Evolutionary conservation across 2,113 vertebrate genomes (phyloP).

Genomic region (Saccopteryx bilineata): DNA sequence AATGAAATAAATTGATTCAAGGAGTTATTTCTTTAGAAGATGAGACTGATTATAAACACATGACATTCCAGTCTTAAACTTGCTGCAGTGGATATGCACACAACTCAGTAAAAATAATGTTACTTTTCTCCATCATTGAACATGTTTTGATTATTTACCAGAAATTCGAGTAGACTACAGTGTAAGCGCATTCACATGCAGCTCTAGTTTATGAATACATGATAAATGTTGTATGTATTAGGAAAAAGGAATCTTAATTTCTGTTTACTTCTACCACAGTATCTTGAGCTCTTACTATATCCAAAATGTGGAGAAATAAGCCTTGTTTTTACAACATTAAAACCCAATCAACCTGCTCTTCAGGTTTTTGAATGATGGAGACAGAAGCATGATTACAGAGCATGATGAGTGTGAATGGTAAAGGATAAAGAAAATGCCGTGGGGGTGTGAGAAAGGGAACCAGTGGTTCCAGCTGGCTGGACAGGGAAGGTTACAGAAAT

Average conservation of each 20-base stretch:
- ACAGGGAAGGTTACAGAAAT: background rate
- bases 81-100: background rate
- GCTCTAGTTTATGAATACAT: background rate
- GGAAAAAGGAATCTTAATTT: slow-evolving; percentile 25
- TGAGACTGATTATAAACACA: slow-evolving; percentile 8
- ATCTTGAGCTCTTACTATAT: background rate
- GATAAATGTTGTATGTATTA: background rate
- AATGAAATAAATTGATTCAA: slow-evolving; percentile 29
- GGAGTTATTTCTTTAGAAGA: slow-evolving; percentile 26
- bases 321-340: background rate
- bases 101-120: slow-evolving; percentile 6
- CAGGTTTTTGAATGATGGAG: background rate
- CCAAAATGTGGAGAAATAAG: background rate
- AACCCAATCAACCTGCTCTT: background rate
- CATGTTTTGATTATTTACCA: background rate
- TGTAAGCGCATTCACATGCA: background rate
- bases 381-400: background rate
- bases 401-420: too few relatives aligned
- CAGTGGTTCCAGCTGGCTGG: background rate
- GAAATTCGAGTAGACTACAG: background rate
- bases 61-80: slow-evolving; percentile 39
- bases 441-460: background rate
- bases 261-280: background rate
- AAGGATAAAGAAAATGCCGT: background rate
- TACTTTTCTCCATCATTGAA: slow-evolving; percentile 9